Percentiles rank a stretch among this genome's conserved stretches.
These are phyloP conservation scores for Periplaneta americana DNA, from an alignment of 1,140 invertebrate species.

Conservation along the genomic window DNA sequence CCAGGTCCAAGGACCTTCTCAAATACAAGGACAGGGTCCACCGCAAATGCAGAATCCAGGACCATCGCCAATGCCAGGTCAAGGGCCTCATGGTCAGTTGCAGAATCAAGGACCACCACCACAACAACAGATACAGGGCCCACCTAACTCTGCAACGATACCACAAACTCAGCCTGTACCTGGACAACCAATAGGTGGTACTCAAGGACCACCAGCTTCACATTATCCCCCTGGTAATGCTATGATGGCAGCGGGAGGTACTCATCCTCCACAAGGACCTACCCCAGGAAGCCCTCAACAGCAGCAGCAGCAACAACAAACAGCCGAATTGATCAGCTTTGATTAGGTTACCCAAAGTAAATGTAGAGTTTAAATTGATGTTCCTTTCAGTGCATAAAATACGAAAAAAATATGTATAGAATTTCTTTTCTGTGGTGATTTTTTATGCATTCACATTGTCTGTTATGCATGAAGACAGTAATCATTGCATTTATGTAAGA, in stretches of 20 bases:
- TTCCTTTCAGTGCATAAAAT: background rate
- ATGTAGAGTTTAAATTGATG: background rate
- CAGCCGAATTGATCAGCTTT: slow-evolving; percentile 17
- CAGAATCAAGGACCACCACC: slow-evolving; percentile 1
- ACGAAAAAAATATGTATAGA: background rate
- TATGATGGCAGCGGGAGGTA: background rate
- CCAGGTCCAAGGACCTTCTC: background rate
- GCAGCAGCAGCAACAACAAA: slow-evolving; percentile 8
- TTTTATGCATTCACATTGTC: background rate
- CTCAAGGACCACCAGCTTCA: slow-evolving; percentile 1
- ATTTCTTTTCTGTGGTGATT: background rate
- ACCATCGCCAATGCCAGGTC: background rate
- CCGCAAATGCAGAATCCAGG: background rate
- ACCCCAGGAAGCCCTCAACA: slow-evolving; percentile 9
- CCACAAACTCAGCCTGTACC: background rate
- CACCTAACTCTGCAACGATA: background rate
- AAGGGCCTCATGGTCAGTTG: background rate
- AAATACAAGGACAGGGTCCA: background rate
- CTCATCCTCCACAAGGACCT: background rate
- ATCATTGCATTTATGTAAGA: background rate
- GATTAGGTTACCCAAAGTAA: background rate
- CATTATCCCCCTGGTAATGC: background rate
- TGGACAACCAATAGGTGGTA: background rate
- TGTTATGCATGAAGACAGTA: background rate
- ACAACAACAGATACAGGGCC: background rate